These are phyloP conservation scores for Sarcophaga peregrina DNA, from an alignment of 1,140 invertebrate genomes.

Conservation along the genomic window DNA sequence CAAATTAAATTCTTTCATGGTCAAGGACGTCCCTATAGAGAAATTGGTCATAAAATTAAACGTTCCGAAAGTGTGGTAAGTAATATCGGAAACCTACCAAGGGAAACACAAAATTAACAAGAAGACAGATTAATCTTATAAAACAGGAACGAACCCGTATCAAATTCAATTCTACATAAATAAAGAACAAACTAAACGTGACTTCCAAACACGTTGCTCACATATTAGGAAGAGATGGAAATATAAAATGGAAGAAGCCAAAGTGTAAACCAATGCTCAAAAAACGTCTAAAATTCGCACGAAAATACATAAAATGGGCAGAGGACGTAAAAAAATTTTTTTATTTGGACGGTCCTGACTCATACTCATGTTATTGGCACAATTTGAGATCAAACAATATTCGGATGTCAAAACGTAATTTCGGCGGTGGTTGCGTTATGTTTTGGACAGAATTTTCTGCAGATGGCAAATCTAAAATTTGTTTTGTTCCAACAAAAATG, in stretches of 20 bases:
- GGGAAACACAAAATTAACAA: neutral
- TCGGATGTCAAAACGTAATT: slow-evolving; percentile 17
- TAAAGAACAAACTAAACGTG: neutral
- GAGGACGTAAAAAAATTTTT: slow-evolving; percentile 44
- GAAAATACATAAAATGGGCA: neutral
- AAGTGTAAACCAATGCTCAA: neutral
- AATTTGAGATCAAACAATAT: slow-evolving; percentile 46
- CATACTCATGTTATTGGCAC: too few species aligned
- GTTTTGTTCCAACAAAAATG: slow-evolving; percentile 14
- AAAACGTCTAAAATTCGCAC: neutral
- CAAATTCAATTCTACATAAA: neutral
- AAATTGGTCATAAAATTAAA: neutral
- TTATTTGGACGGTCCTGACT: slow-evolving; percentile 48
- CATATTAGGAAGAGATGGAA: neutral
- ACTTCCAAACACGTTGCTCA: slow-evolving; percentile 26
- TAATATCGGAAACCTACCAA: neutral
- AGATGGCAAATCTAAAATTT: neutral
- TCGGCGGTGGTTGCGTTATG: neutral
- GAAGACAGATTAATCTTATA: neutral
- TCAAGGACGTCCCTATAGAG: neutral
- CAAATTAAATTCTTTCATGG: neutral
- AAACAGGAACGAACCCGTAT: neutral
- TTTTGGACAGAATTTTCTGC: neutral
- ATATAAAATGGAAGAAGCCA: neutral
- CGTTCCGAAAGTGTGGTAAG: neutral